Evolutionary conservation across 1,140 invertebrate genomes (phyloP).

Genomic region (Leucophenga varia): DNA sequence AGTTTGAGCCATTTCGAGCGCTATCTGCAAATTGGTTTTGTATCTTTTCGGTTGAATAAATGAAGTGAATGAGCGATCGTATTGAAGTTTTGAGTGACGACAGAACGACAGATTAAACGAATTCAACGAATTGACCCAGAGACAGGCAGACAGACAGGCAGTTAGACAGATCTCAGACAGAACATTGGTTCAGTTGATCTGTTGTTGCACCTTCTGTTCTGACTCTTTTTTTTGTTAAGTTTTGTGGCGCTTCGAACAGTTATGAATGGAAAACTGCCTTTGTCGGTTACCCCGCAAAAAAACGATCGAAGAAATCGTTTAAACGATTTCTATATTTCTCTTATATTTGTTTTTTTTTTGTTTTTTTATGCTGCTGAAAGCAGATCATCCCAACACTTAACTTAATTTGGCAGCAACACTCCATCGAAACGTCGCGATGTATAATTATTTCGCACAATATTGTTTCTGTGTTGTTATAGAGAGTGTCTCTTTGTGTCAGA

Average conservation of each 20-base stretch:
- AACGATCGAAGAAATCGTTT: slow-evolving; percentile 26
- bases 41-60: slow-evolving; percentile 24
- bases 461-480: slow-evolving; percentile 5
- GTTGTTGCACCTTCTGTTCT: no score
- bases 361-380: slow-evolving; percentile 29
- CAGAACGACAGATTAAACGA: no score
- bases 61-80: no score
- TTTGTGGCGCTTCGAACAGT: slow-evolving; percentile 14
- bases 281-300: slow-evolving; percentile 34
- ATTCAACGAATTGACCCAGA: no score
- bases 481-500: no score
- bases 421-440: slow-evolving; percentile 28
- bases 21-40: slow-evolving; percentile 51
- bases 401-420: slow-evolving; percentile 53
- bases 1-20: no score
- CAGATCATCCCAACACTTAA: slow-evolving; percentile 51
- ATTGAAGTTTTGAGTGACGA: no score
- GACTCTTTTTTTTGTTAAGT: not conserved
- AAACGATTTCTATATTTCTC: slow-evolving; percentile 43
- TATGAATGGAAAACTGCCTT: slow-evolving; percentile 34
- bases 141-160: no score
- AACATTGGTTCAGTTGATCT: no score
- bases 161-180: no score
- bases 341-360: slow-evolving; percentile 7
- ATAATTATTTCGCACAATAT: slow-evolving; percentile 48